Evolutionary conservation across 1,140 invertebrate species (phyloP).

Genomic region (Grapholita molesta): DNA sequence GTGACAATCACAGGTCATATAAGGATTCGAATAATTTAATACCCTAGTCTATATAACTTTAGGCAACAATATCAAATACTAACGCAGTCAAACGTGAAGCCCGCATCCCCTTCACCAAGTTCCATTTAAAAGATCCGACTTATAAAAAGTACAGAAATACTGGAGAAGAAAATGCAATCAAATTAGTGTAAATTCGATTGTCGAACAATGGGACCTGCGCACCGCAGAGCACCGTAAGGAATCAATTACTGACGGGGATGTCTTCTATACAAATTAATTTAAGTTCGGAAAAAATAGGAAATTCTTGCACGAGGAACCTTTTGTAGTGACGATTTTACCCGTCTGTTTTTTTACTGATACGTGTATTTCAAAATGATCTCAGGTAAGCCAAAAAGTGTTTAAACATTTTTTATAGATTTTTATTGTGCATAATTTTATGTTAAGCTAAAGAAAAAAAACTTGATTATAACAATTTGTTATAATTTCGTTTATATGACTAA

Average conservation of each 20-base stretch:
- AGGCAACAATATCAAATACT: neutral
- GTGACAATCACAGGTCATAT: no score
- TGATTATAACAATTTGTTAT: no score
- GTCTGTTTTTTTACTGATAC: neutral
- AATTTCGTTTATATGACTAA: no score
- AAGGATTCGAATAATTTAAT: no score
- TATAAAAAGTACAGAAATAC: conserved; percentile 25
- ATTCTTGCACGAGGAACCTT: neutral
- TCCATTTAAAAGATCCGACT: conserved; percentile 15
- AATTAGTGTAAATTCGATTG: conserved; percentile 44
- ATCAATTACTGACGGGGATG: conserved; percentile 52
- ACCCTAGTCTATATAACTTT: no score
- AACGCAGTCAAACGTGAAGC: neutral
- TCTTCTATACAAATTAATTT: conserved; percentile 41
- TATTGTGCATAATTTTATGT: no score
- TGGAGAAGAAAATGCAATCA: conserved; percentile 30
- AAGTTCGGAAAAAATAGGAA: conserved; percentile 27
- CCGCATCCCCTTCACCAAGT: neutral
- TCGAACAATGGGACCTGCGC: conserved; percentile 9
- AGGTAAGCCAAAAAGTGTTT: no score
- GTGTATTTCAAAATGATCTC: no score
- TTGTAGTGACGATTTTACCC: neutral
- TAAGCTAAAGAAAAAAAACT: no score
- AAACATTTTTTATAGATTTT: no score
- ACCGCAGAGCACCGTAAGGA: conserved; percentile 53